phyloP scores from a whole-genome alignment of 2,888 invertebrate genomes.

The Ophioninae sp. region DNA sequence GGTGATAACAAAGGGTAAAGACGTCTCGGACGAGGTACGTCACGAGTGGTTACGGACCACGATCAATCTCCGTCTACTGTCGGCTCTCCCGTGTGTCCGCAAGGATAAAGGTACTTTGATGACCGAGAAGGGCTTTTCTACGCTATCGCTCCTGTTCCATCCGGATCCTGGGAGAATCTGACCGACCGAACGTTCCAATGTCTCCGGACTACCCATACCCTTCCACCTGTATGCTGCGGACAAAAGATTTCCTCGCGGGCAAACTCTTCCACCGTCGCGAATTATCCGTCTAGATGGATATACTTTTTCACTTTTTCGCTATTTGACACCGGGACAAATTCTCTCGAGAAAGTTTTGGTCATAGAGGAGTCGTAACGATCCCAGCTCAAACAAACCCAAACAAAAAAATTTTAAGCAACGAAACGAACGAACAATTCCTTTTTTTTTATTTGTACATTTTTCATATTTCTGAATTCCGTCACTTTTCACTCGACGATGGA shows the following conservation, averaged over 20 bases:
- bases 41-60: constrained; percentile 56
- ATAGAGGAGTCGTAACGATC: no score
- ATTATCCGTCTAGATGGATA: background rate
- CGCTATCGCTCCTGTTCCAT: background rate
- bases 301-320: background rate
- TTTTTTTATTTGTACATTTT: no score
- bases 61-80: constrained; percentile 64
- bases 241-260: background rate
- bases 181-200: background rate
- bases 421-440: no score
- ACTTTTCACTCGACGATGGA: background rate
- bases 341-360: background rate
- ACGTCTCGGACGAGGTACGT: constrained; percentile 58
- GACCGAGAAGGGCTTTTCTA: constrained; percentile 54
- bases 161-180: background rate
- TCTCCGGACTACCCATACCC: background rate
- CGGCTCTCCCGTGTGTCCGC: constrained; percentile 41
- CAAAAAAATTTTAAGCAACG: no score
- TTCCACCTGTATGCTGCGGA: background rate
- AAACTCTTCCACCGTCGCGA: background rate
- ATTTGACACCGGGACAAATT: background rate
- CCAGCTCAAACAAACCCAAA: no score
- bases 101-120: constrained; percentile 65
- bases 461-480: no score
- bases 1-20: constrained; percentile 59